Evolutionary conservation across 1,140 invertebrate genomes (phyloP), one percentile per base, ranked within the genome.

Genomic region (Tetragonula clypearis): DNA sequence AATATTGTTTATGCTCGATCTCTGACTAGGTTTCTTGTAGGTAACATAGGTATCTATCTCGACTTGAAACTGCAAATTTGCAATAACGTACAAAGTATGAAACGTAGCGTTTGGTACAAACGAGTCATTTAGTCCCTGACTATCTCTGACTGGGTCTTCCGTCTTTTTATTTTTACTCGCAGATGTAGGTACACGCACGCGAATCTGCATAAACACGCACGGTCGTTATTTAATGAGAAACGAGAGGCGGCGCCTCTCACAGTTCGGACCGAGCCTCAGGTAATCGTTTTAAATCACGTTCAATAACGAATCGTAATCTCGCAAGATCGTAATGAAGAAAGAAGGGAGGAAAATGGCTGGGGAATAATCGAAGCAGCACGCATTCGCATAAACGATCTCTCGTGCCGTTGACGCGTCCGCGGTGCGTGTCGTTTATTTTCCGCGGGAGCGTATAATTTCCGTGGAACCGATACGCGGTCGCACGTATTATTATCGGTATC

Each of bases 401-500:
- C 76, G 62, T 77, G 73, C 72, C 35, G 69, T n/a, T 53, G 82
- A 56, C 72, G 23, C 35, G 73, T 49, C 35, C 26, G 19, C 14
- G 9, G 30, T 65, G 71, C n/a, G 56, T n/a, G 41, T 86, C 86
- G 77, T 87, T 89, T 87, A 82, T 84, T 84, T 81, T 88, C 72
- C 26, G 49, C 23, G 35, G 85, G 55, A 76, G 35, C 80, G n/a
- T 90, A 76, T 90, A 90, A 90, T 90, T 90, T 90, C 79, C 83
- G 55, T 66, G 66, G 76, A 87, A 81, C 76, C 77, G 86, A 56
- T 86, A 69, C 86, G 53, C 66, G 65, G 79, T 23, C 72, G 82
- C 68, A 68, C 78, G 83, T 84, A 89, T 89, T 89, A 87, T 89
- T 82, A 88, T 87, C 73, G 77, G 79, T 80, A 86, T 86, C 75